Conservation (phyloP, 2,113 vertebrate genomes). For the Erythrocercus mccallii region DNA sequence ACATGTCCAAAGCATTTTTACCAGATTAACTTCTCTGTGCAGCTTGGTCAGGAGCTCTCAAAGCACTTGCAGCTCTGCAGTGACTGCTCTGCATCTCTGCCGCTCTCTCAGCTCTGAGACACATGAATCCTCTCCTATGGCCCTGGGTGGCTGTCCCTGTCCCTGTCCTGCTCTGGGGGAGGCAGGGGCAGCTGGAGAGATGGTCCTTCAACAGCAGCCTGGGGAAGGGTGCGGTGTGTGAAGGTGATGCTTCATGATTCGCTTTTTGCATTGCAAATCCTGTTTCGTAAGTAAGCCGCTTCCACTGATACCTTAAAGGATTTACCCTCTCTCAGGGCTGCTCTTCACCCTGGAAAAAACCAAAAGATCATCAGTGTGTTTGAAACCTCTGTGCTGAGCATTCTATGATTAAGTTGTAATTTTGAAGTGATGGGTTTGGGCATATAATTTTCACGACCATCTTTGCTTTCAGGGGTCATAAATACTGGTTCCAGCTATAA, state of each 20-base stretch:
- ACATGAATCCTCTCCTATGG: not conserved
- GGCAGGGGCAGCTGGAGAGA: not conserved
- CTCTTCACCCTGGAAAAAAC: not conserved
- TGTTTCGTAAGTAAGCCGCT: not conserved
- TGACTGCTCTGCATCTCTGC: not conserved
- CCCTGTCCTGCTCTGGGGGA: not conserved
- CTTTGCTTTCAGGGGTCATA: conserved; percentile 16
- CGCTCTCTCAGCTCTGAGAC: not conserved
- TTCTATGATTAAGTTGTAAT: conserved; percentile 21
- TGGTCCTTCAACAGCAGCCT: fast-evolving
- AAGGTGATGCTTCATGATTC: not conserved
- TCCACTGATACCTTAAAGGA: not conserved
- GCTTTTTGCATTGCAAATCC: conserved; percentile 38
- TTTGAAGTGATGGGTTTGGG: not conserved
- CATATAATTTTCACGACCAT: not conserved
- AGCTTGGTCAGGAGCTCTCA: not conserved
- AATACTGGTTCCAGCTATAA: conserved; percentile 23
- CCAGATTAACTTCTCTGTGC: not conserved
- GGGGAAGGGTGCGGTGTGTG: not conserved
- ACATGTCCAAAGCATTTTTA: not conserved
- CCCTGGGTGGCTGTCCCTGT: not conserved
- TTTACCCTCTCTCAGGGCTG: conserved; percentile 15
- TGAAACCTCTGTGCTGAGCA: not conserved
- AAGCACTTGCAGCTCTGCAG: not conserved
- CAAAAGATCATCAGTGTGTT: not conserved